Conservation (phyloP, 2,888 invertebrate species). For the Tillus elongatus region DNA sequence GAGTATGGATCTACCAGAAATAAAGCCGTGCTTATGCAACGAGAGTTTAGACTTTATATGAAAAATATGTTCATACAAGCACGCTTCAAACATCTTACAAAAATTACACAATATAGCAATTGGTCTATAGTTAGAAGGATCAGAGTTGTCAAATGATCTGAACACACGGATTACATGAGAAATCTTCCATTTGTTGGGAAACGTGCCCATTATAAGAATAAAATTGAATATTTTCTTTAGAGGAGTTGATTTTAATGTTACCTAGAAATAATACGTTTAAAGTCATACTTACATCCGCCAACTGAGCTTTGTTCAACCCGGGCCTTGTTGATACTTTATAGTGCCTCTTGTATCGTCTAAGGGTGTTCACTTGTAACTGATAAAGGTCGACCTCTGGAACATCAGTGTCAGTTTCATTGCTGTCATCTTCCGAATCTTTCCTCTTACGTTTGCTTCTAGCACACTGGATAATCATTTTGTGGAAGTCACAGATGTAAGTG, state of each 20-base stretch:
- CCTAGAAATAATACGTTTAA: too few relatives aligned
- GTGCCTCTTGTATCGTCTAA: slow-evolving; percentile 86
- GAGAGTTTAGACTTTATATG: too few relatives aligned
- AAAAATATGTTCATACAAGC: too few relatives aligned
- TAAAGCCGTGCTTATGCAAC: too few relatives aligned
- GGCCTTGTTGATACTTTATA: slow-evolving; percentile 87
- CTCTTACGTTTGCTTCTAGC: slow-evolving; percentile 85
- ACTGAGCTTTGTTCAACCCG: slow-evolving; percentile 87
- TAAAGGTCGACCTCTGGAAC: slow-evolving; percentile 88
- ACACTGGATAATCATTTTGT: slow-evolving; percentile 91
- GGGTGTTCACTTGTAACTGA: slow-evolving; percentile 88
- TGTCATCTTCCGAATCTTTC: slow-evolving; percentile 91
- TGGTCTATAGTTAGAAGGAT: too few relatives aligned
- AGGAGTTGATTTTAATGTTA: background rate
- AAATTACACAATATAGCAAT: too few relatives aligned
- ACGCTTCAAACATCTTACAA: too few relatives aligned
- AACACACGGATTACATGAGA: background rate
- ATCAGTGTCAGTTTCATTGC: slow-evolving; percentile 87
- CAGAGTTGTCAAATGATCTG: background rate
- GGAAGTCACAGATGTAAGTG: slow-evolving; percentile 93
- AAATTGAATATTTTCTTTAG: too few relatives aligned
- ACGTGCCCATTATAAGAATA: too few relatives aligned
- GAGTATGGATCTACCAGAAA: too few relatives aligned
- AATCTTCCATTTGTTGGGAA: too few relatives aligned
- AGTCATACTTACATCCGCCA: slow-evolving; percentile 85